Percentiles rank a stretch among this genome's conserved stretches.
phyloP scores from a whole-genome alignment of 2,888 invertebrate species.

The Morinoia aosen region DNA sequence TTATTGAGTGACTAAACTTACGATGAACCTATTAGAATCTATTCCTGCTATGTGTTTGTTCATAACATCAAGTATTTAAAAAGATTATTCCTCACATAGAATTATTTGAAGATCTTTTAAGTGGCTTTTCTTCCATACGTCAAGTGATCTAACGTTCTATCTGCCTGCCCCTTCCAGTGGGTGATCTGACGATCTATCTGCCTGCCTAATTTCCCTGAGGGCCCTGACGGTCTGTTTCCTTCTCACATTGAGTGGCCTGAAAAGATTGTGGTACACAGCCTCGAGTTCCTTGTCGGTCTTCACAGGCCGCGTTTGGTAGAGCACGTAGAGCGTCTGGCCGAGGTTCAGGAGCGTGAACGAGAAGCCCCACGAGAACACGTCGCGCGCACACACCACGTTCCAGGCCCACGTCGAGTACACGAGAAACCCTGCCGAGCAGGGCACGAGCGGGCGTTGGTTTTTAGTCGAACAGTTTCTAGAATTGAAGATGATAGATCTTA shows the following conservation, averaged over 20 bases:
- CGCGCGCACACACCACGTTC: conserved; percentile 89
- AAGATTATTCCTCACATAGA: too few species aligned
- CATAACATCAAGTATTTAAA: too few species aligned
- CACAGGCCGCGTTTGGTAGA: conserved; percentile 86
- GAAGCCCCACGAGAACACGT: conserved; percentile 90
- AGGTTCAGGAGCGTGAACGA: conserved; percentile 85
- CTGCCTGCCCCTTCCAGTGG: too few species aligned
- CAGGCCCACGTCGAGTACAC: conserved; percentile 90
- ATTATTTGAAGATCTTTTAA: too few species aligned
- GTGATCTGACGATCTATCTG: neutral
- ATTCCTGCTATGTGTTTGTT: too few species aligned
- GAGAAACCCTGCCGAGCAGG: conserved; percentile 78
- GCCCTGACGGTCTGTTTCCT: neutral
- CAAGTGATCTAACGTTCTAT: neutral
- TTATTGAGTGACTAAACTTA: too few species aligned
- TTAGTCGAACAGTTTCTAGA: neutral
- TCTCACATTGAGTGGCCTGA: conserved; percentile 79
- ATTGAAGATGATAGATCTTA: neutral
- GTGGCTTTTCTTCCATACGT: too few species aligned
- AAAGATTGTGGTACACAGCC: conserved; percentile 83
- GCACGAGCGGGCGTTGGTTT: too few species aligned
- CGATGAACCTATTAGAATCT: too few species aligned
- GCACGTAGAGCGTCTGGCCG: conserved; percentile 83
- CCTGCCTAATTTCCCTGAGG: too few species aligned
- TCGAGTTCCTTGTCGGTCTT: conserved; percentile 87